Conservation (phyloP, 2,888 invertebrate genomes). For the Trichogramma dendrolimi region DNA sequence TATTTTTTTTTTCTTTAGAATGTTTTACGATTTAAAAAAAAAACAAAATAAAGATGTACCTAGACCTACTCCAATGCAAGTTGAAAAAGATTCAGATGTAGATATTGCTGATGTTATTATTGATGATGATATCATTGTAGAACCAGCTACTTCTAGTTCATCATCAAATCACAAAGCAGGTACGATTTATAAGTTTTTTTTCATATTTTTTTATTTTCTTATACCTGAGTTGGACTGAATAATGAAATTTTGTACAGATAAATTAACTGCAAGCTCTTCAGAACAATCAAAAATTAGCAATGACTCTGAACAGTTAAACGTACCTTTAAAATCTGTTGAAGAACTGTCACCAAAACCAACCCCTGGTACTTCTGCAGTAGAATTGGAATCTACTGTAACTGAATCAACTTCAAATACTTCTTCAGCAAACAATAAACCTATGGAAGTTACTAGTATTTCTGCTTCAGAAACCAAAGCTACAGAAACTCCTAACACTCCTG, state of each 20-base stretch:
- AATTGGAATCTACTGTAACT: too few relatives aligned
- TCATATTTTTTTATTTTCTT: too few relatives aligned
- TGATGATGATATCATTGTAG: slow-evolving; percentile 24
- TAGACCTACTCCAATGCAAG: not conserved
- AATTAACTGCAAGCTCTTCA: too few relatives aligned
- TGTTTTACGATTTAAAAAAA: slow-evolving; percentile 47
- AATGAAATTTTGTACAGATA: too few relatives aligned
- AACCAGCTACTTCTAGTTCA: slow-evolving; percentile 5
- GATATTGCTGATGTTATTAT: slow-evolving; percentile 32
- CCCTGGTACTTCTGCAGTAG: too few relatives aligned
- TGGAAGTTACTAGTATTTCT: not conserved
- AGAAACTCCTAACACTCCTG: not conserved
- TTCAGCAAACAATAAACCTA: not conserved
- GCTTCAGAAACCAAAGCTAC: not conserved
- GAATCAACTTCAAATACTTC: not conserved
- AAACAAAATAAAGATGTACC: slow-evolving; percentile 23
- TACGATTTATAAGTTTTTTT: too few relatives aligned
- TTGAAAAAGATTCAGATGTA: slow-evolving; percentile 12
- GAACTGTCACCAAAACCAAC: too few relatives aligned
- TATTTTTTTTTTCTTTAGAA: slow-evolving; percentile 35
- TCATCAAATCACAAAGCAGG: too few relatives aligned
- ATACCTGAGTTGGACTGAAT: too few relatives aligned
- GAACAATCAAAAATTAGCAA: too few relatives aligned
- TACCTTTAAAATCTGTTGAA: too few relatives aligned
- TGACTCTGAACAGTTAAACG: too few relatives aligned